A percentile compares a stretch with the other conserved stretches of the same genome.
phyloP scores from a whole-genome alignment of 1,140 invertebrate genomes.

The Panagrolaimus sp. region DNA sequence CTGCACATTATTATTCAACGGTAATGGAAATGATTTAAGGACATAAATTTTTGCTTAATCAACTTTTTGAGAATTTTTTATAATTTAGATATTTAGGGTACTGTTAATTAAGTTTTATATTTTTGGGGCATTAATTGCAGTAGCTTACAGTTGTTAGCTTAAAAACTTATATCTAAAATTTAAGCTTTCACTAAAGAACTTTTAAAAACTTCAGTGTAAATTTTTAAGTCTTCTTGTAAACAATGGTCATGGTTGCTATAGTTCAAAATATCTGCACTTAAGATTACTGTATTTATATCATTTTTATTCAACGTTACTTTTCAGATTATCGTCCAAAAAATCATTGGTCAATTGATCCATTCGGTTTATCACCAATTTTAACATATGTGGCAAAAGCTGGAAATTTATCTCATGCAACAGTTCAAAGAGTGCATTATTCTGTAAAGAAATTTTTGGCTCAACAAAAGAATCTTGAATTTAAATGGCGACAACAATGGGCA shows the following conservation, averaged over 20 bases:
- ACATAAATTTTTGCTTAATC: conserved; percentile 81
- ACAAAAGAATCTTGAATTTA: conserved; percentile 78
- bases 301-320: too few species aligned
- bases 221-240: too few species aligned
- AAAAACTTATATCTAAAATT: too few species aligned
- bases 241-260: too few species aligned
- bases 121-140: too few species aligned
- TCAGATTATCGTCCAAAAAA: conserved; percentile 59
- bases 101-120: too few species aligned
- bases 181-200: too few species aligned
- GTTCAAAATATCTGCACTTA: background rate
- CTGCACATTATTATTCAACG: conserved; percentile 65
- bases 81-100: too few species aligned
- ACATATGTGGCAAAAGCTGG: conserved; percentile 73
- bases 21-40: conserved; percentile 80
- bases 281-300: conserved; percentile 3
- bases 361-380: conserved; percentile 80
- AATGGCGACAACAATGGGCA: conserved; percentile 84
- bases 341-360: conserved; percentile 92
- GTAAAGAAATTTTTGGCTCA: conserved; percentile 83
- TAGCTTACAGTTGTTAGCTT: too few species aligned
- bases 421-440: conserved; percentile 85
- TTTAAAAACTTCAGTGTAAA: too few species aligned
- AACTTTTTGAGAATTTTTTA: conserved; percentile 65
- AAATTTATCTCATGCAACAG: conserved; percentile 58